Evolutionary conservation across 2,888 invertebrate genomes (phyloP).

Genomic region (Alitta virens): DNA sequence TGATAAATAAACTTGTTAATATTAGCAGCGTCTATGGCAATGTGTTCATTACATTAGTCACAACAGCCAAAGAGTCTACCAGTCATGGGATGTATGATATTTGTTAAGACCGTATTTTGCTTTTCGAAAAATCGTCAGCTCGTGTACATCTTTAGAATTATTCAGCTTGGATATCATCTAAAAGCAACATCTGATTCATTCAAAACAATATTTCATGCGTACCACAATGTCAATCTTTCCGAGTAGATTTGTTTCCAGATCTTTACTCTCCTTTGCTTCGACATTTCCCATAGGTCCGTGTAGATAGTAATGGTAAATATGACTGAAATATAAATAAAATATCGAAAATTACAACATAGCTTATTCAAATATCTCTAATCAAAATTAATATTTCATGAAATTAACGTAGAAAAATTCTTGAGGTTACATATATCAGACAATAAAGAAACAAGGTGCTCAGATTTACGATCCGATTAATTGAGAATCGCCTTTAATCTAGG

Average conservation of each 20-base stretch:
- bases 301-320: slow-evolving; percentile 57
- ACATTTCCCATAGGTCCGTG: slow-evolving; percentile 56
- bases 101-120: slow-evolving; percentile 54
- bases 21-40: no score
- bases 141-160: slow-evolving; percentile 53
- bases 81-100: slow-evolving; percentile 49
- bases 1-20: no score
- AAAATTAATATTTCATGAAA: background rate
- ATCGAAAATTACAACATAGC: background rate
- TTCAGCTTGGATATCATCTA: slow-evolving; percentile 54
- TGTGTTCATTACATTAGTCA: no score
- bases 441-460: no score
- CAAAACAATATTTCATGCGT: no score
- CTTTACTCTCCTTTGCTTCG: background rate
- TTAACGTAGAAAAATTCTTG: background rate
- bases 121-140: slow-evolving; percentile 53
- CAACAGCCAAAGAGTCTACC: no score
- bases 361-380: background rate
- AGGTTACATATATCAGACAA: background rate
- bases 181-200: no score
- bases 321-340: slow-evolving; percentile 39
- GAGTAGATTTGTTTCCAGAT: slow-evolving; percentile 29
- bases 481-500: no score
- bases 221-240: slow-evolving; percentile 53
- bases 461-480: no score